Conservation (phyloP, 2,113 vertebrate genomes). For the Rissa tridactyla region DNA sequence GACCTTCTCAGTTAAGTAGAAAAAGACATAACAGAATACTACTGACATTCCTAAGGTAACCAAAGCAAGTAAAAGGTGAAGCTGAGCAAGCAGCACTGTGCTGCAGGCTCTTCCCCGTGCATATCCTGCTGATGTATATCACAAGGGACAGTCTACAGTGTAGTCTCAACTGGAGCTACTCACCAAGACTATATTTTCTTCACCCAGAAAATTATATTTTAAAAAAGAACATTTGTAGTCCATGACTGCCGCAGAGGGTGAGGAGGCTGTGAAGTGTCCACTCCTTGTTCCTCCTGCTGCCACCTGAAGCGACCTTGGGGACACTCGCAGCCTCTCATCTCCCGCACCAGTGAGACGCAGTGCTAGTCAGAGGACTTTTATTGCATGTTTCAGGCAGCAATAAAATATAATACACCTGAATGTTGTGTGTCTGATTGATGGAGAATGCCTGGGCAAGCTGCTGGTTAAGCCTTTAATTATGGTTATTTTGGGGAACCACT, state of each 20-base stretch:
- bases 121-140: background rate
- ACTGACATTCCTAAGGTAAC: background rate
- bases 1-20: background rate
- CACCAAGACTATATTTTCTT: background rate
- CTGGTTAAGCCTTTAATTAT: background rate
- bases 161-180: background rate
- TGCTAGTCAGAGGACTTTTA: background rate
- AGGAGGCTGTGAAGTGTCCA: background rate
- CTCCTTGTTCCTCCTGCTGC: background rate
- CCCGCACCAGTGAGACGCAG: accelerated
- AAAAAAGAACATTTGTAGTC: background rate
- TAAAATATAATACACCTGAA: background rate
- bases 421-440: background rate
- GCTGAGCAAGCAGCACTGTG: background rate
- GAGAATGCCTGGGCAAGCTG: background rate
- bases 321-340: background rate
- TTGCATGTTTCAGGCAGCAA: background rate
- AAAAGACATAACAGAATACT: background rate
- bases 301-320: background rate
- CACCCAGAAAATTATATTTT: background rate
- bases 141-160: background rate
- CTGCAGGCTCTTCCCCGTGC: background rate
- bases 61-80: background rate
- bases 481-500: background rate
- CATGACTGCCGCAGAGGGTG: accelerated